Evolutionary conservation across 2,797 vertebrate species (phyloP).

Genomic region (Enoplosus armatus): DNA sequence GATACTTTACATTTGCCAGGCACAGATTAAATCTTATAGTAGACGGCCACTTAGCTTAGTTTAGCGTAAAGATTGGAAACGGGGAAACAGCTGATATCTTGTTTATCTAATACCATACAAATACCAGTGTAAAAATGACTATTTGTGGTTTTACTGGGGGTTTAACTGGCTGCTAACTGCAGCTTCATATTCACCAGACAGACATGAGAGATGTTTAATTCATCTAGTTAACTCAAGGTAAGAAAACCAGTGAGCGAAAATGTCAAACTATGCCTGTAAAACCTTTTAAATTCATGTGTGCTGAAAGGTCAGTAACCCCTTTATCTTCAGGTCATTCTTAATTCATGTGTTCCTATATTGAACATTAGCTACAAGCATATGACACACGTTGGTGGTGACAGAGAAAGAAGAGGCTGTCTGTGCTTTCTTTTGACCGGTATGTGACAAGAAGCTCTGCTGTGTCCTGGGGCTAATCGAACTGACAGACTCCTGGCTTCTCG

Average conservation of each 20-base stretch:
- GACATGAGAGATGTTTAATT: no score
- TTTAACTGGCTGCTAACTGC: no score
- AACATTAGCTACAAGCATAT: constrained; percentile 50
- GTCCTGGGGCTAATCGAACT: constrained; percentile 45
- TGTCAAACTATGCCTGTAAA: constrained; percentile 11
- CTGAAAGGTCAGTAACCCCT: constrained; percentile 25
- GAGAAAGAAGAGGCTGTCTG: constrained; percentile 49
- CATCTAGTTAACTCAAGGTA: no score
- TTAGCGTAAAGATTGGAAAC: background rate
- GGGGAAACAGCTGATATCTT: background rate
- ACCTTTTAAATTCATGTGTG: background rate
- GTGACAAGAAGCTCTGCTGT: constrained; percentile 51
- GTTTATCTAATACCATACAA: background rate
- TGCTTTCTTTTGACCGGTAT: constrained; percentile 53
- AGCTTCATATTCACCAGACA: no score
- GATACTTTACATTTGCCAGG: no score
- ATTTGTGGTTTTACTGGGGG: no score
- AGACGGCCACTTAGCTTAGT: no score
- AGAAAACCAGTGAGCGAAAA: background rate
- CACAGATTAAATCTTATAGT: no score
- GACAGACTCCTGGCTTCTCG: constrained; percentile 62
- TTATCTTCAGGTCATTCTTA: constrained; percentile 46
- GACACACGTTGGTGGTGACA: constrained; percentile 49
- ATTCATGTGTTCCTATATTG: constrained; percentile 69
- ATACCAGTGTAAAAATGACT: no score